Conservation (phyloP, 2,888 invertebrate genomes). For the Cephus rjabovi region DNA sequence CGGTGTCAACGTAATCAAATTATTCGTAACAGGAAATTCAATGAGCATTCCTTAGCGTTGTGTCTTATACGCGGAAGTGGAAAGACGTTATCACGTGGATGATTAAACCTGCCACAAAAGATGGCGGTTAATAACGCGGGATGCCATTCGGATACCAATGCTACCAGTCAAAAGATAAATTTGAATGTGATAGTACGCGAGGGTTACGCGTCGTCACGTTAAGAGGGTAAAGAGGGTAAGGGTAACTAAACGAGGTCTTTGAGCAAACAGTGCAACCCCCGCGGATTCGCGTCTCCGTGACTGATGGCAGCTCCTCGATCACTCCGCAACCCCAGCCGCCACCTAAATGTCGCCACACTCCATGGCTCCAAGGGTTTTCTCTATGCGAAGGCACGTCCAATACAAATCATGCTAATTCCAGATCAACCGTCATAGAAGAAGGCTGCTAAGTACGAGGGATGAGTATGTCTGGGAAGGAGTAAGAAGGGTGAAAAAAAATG, state of each 20-base stretch:
- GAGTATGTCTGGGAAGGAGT: too few relatives aligned
- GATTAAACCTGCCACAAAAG: too few relatives aligned
- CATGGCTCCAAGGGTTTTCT: constrained; percentile 34
- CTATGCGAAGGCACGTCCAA: constrained; percentile 54
- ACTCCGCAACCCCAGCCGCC: constrained; percentile 42
- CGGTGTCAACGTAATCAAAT: too few relatives aligned
- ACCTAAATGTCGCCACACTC: constrained; percentile 39
- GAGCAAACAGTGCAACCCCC: constrained; percentile 50
- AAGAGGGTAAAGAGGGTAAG: constrained; percentile 27
- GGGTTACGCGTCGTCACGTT: constrained; percentile 46
- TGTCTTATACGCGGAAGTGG: too few relatives aligned
- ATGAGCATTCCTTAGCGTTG: too few relatives aligned
- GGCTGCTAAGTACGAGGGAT: too few relatives aligned
- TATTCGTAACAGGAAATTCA: too few relatives aligned
- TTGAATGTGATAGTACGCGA: constrained; percentile 12
- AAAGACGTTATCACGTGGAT: too few relatives aligned
- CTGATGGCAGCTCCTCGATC: constrained; percentile 63
- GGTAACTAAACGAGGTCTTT: constrained; percentile 47
- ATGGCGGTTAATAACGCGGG: not conserved
- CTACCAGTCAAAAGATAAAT: constrained; percentile 4
- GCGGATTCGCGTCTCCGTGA: constrained; percentile 52
- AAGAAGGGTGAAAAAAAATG: not conserved
- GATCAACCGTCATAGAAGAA: constrained; percentile 32
- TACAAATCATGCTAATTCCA: constrained; percentile 43
- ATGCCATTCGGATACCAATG: not conserved